Base-by-base conservation (phyloP, 2,888 invertebrate species). In the Hipparchia semele region DNA sequence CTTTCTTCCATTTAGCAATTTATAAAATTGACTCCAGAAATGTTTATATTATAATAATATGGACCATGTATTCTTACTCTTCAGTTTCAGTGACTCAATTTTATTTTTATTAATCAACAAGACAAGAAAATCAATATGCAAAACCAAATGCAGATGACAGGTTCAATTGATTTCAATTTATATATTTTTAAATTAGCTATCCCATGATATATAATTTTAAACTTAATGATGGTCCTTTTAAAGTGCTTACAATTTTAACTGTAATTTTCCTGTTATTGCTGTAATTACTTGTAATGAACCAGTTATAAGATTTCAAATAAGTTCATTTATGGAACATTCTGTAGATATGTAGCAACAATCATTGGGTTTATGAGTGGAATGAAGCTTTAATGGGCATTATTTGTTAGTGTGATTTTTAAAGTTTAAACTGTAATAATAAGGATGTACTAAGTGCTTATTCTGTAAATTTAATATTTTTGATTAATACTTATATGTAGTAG, bases 361-460 rank as follows among this genome's bases (percentile, higher is more conserved):
- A 51, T 56, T 46, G 12, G 45, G n/a, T 72, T 68, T 68, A 23
- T 59, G 49, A 68, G 66, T 69, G 71, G 73, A 74, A 73, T 71
- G 71, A 54, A 74, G 74, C 76, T 76, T 76, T 74, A 73, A 76
- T 62, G 60, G 71, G 71, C 73, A 75, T 70, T 68, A 73, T 68
- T 49, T 71, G 65, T 75, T 70, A 73, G 67, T 69, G 71, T 73
- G 75, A 71, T 70, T 75, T 72, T 73, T 45, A 64, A 71, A 33
- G 64, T 71, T 65, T 67, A 71, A 75, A 39, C 51, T 68, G 10
- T 60, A 58, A 46, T 61, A 62, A 10, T 70, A 56, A 56, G 62
- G n/a, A 54, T 65, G 9, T 73, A 4, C 39, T 39, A 39, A 71
- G 56, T 62, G 72, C 70, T 75, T 75, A 53, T 69, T 69, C 33